phyloP scores from a whole-genome alignment of 2,888 invertebrate species.

The Pardosa pseudoannulata region DNA sequence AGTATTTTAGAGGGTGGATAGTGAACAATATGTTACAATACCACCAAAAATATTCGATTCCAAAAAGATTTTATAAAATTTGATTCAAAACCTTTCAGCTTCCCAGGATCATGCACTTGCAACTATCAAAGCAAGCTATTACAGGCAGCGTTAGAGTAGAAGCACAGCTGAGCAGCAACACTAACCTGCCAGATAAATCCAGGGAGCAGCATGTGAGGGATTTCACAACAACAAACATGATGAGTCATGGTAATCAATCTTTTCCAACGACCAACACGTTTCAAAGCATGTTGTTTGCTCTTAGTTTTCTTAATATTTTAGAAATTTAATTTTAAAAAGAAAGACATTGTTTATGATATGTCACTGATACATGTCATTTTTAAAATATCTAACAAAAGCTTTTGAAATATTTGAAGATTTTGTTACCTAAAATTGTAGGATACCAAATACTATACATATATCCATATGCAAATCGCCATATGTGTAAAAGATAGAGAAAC shows the following conservation, averaged over 20 bases:
- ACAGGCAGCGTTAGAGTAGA: constrained; percentile 45
- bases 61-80: not conserved
- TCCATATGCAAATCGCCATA: no score
- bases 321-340: no score
- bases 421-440: no score
- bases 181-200: constrained; percentile 72
- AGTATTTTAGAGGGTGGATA: not conserved
- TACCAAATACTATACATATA: no score
- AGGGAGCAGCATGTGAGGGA: constrained; percentile 70
- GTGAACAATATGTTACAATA: not conserved
- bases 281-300: constrained; percentile 55
- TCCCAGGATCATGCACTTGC: constrained; percentile 54
- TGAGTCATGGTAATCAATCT: constrained; percentile 70
- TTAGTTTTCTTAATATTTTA: constrained; percentile 63
- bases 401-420: no score
- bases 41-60: not conserved
- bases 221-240: constrained; percentile 73
- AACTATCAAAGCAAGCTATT: constrained; percentile 53
- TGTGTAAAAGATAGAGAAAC: no score
- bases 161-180: constrained; percentile 55
- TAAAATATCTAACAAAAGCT: no score
- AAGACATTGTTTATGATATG: no score
- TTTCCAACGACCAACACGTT: constrained; percentile 68
- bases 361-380: no score
- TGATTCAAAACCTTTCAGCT: constrained; percentile 13